Evolutionary conservation across 2,113 vertebrate genomes (phyloP).

Genomic region (Hepsetus odoe): DNA sequence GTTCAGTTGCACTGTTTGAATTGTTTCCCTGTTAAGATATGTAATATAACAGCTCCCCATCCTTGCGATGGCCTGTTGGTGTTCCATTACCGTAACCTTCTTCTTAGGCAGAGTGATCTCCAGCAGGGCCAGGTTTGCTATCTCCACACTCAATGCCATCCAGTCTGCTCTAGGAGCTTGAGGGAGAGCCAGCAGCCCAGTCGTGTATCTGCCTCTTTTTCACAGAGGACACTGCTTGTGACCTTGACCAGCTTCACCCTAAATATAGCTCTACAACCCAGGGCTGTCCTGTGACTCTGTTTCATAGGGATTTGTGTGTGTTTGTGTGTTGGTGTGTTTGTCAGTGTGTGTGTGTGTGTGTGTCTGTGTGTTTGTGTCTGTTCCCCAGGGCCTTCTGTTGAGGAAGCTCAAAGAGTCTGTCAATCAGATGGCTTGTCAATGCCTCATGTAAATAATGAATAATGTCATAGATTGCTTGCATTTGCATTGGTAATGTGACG

Average conservation of each 20-base stretch:
- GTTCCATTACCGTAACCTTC: background rate
- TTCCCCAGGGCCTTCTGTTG: conserved; percentile 3
- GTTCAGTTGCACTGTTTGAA: background rate
- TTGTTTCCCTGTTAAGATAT: background rate
- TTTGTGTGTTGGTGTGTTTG: background rate
- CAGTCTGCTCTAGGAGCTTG: conserved; percentile 11
- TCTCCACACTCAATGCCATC: background rate
- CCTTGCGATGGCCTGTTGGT: background rate
- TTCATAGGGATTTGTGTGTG: conserved; percentile 2
- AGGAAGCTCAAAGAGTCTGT: conserved; percentile 14
- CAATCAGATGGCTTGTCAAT: conserved; percentile 27
- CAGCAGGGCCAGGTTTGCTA: conserved; percentile 11
- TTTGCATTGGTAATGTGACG: conserved; percentile 51
- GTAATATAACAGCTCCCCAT: background rate
- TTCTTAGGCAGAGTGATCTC: background rate
- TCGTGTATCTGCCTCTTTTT: conserved; percentile 1
- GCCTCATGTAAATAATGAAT: conserved; percentile 44
- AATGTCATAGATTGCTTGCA: conserved; percentile 23
- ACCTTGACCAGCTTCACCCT: conserved; percentile 41
- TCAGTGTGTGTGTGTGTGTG: background rate
- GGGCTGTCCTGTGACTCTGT: conserved; percentile 7
- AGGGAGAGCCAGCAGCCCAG: conserved; percentile 21
- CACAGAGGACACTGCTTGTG: conserved; percentile 38
- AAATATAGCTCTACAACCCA: conserved; percentile 40
- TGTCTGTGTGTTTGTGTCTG: background rate